A percentile compares a stretch with the other conserved stretches of the same genome.
Evolutionary conservation across 2,797 vertebrate genomes (phyloP).

Genomic region (Cercopithecus petaurista): DNA sequence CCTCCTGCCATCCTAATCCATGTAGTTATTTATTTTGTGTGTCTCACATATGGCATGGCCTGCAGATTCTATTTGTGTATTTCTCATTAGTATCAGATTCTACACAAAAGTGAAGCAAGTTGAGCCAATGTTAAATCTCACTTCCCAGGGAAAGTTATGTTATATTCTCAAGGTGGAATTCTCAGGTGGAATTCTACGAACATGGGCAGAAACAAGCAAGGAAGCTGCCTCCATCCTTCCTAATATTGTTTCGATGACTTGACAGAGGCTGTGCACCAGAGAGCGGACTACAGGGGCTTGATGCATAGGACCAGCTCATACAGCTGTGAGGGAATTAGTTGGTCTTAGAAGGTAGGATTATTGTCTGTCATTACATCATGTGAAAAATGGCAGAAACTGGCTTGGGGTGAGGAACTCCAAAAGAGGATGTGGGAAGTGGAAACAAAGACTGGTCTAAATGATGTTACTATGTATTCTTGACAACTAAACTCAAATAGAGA

Average conservation of each 20-base stretch:
- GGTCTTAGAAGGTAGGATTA: slow-evolving; percentile 49
- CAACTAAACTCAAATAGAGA: background rate
- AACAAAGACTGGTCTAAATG: background rate
- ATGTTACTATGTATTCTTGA: background rate
- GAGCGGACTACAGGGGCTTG: background rate
- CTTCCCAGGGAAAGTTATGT: background rate
- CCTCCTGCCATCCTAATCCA: background rate
- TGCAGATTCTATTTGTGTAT: background rate
- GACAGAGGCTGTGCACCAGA: background rate
- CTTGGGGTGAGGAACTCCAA: background rate
- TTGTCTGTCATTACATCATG: slow-evolving; percentile 40
- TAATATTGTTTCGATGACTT: background rate
- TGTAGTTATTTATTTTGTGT: background rate
- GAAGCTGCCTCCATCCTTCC: background rate
- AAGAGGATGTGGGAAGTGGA: background rate
- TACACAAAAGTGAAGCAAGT: background rate
- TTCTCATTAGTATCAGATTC: background rate
- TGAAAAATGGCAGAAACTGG: slow-evolving; percentile 37
- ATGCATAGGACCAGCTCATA: background rate
- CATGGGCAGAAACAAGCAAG: background rate
- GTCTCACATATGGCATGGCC: background rate
- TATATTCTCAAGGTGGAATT: background rate
- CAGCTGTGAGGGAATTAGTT: slow-evolving; percentile 62
- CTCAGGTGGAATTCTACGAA: background rate
- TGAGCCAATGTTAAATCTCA: background rate